These are phyloP conservation scores for Danio kyathit DNA, from an alignment of 2,797 vertebrate species.

Conservation along the genomic window DNA sequence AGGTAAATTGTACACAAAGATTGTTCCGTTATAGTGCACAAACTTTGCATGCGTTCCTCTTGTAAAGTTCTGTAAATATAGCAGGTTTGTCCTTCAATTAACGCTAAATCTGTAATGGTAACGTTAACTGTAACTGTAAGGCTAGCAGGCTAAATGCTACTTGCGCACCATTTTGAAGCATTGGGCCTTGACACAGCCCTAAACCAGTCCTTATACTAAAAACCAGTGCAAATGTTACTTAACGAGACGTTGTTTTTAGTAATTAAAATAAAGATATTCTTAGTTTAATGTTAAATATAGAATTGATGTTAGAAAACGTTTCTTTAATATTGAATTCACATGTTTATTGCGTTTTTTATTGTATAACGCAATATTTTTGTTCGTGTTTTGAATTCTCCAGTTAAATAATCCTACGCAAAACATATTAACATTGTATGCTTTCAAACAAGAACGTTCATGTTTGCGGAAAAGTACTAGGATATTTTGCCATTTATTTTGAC, in stretches of 20 bases:
- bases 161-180: conserved; percentile 60
- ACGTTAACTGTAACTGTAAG: conserved; percentile 6
- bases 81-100: neutral
- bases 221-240: neutral
- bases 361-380: neutral
- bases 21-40: neutral
- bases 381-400: neutral
- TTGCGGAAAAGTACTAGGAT: neutral
- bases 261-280: neutral
- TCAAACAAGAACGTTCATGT: neutral
- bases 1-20: neutral
- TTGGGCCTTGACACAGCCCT: conserved; percentile 32
- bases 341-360: neutral
- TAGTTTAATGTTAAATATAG: too few species aligned
- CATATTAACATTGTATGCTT: neutral
- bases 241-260: neutral
- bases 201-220: neutral
- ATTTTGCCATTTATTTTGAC: neutral
- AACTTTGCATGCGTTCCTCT: neutral
- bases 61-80: neutral
- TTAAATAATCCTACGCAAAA: neutral
- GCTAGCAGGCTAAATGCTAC: conserved; percentile 45
- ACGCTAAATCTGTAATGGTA: neutral
- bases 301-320: too few species aligned
- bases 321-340: too few species aligned